Conservation (phyloP, 2,888 invertebrate species). For the Sceliomorpha sp. region DNA sequence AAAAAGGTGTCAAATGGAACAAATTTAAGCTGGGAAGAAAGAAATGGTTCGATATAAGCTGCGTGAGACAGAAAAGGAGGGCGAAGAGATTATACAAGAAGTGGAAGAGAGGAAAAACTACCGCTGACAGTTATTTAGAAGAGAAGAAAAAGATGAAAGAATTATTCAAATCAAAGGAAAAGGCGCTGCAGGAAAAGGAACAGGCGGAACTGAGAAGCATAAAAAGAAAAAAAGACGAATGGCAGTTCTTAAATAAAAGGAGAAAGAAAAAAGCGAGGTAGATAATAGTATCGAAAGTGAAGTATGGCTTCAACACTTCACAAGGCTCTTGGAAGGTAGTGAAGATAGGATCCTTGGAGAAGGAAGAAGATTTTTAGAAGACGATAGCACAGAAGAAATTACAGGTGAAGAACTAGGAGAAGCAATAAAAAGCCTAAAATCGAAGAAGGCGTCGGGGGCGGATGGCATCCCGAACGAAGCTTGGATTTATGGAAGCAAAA, state of each 20-base stretch:
- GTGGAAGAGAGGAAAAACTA: neutral
- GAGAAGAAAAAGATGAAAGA: slow-evolving; percentile 4
- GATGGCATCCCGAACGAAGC: slow-evolving; percentile 49
- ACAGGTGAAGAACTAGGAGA: slow-evolving; percentile 20
- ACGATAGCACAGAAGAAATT: neutral
- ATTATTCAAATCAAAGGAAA: neutral
- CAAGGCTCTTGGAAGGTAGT: slow-evolving; percentile 3
- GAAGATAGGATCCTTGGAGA: neutral
- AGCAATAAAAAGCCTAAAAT: slow-evolving; percentile 25
- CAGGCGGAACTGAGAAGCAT: slow-evolving; percentile 4
- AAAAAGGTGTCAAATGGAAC: neutral
- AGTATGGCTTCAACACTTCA: slow-evolving; percentile 10
- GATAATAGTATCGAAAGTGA: neutral
- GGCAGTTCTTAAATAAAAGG: slow-evolving; percentile 16
- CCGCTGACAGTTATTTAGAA: neutral
- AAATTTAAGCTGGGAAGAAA: slow-evolving; percentile 3
- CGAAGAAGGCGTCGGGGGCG: slow-evolving; percentile 33
- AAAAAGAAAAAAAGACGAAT: slow-evolving; percentile 5
- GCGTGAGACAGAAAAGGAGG: slow-evolving; percentile 8
- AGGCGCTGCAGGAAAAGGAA: slow-evolving; percentile 9
- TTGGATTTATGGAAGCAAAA: slow-evolving; percentile 31
- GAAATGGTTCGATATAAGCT: slow-evolving; percentile 3
- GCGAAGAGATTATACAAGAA: neutral
- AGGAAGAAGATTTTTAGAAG: neutral
- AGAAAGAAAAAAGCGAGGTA: slow-evolving; percentile 11